Base-by-base conservation (phyloP, 2,888 invertebrate species). In the Nezara viridula region DNA sequence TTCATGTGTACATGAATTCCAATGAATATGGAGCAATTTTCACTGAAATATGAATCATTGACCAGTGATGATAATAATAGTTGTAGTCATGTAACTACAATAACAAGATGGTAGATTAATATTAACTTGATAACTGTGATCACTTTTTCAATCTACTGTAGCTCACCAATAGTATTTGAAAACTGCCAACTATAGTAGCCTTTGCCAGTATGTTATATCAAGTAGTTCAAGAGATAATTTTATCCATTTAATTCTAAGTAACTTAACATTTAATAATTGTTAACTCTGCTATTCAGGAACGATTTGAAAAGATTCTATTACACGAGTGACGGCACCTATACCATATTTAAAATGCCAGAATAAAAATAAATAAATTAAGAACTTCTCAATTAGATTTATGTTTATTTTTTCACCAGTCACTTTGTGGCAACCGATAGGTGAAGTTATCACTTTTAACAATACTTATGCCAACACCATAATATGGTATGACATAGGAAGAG, bases 401-500 rank as follows among this genome's bases (percentile, higher is more conserved):
- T 81, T 40, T 47, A 0, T 24, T 27, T 37, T 27, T 52, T 50
- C 77, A 90, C 90, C 90, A 91, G 49, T 90, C 90, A 88, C 81
- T 89, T 49, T 90, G 90, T 24, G 90, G 90, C 9, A 90, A 85
- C 32, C 89, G 85, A 37, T 90, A 97, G 0, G 98, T 98, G 92
- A 95, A 95, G 93, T 98, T 98, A 93, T 97, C 95, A 93, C 97
- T 97, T 89, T 95, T 94, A 89, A 98, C 94, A 90, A 97, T 96
- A 89, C 95, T 94, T 47, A 98, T 95, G 44, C 96, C 96, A 0
- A 98, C 97, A 90, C 99, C 98, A 92, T 96, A 99, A 93, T 97
- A 98, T 88, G 98, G 98, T 92, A 98, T 97, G 6, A 99, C 95
- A 93, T 97, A 99, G 90, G 97, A 95, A 21, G 98, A 98, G 47